These are phyloP conservation scores for Ichneumoninae sp. DNA, from an alignment of 2,888 invertebrate species.

Conservation along the genomic window DNA sequence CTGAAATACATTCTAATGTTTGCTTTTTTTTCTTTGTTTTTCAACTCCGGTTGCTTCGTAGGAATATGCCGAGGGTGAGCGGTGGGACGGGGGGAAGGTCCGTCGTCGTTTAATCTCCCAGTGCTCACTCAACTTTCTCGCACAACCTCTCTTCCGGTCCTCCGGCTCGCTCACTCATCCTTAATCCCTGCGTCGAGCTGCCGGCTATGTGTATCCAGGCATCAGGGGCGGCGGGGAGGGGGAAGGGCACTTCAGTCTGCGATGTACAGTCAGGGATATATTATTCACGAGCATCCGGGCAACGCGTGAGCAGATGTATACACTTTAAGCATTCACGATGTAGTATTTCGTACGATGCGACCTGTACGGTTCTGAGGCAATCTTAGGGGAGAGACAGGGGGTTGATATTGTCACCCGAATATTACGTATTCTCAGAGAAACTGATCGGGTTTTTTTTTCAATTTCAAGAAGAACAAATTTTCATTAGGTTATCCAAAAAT, in stretches of 20 bases:
- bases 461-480: not conserved
- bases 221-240: constrained; percentile 18
- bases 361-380: not conserved
- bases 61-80: constrained; percentile 33
- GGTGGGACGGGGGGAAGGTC: constrained; percentile 20
- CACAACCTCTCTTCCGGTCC: not conserved
- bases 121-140: constrained; percentile 42
- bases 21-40: constrained; percentile 20
- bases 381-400: not conserved
- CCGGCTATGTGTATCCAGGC: constrained; percentile 51
- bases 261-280: constrained; percentile 34
- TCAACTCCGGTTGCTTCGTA: not conserved
- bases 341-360: constrained; percentile 33
- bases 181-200: constrained; percentile 55
- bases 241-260: constrained; percentile 39
- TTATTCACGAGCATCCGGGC: constrained; percentile 58
- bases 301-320: not conserved
- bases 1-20: not conserved
- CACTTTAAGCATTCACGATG: constrained; percentile 53
- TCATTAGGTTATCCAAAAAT: not conserved
- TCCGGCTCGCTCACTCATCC: constrained; percentile 21
- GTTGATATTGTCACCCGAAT: not conserved
- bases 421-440: not conserved
- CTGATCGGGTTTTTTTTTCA: not conserved
- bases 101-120: constrained; percentile 63